Percentiles rank a stretch among this genome's conserved stretches.
Conservation (phyloP, 2,113 vertebrate species). For the Rhodinocichla rosea region DNA sequence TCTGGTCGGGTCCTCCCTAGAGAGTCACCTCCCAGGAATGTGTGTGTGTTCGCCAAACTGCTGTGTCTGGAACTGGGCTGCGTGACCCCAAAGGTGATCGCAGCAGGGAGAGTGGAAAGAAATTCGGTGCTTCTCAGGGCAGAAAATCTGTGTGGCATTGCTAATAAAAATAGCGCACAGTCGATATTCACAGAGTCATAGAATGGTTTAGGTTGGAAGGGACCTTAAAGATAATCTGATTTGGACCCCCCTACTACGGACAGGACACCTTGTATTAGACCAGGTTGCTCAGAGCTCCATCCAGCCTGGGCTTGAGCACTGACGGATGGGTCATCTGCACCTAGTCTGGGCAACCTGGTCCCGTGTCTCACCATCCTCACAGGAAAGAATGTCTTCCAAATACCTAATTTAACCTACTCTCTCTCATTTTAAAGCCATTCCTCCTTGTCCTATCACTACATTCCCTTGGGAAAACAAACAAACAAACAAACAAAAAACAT, state of each 20-base stretch:
- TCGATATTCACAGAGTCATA: not conserved
- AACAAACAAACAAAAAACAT: not conserved
- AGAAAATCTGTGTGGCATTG: not conserved
- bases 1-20: rapidly evolving
- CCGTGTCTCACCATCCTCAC: not conserved
- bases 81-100: not conserved
- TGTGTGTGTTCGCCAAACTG: too few species aligned
- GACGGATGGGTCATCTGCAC: not conserved
- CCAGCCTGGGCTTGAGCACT: not conserved
- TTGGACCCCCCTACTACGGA: not conserved
- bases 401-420: not conserved
- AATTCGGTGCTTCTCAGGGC: not conserved
- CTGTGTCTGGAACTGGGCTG: not conserved
- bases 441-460: not conserved
- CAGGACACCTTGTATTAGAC: not conserved
- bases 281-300: not conserved
- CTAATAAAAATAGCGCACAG: not conserved
- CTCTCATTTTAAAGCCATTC: not conserved
- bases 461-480: not conserved
- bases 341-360: not conserved
- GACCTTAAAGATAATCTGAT: not conserved
- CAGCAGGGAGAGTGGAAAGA: not conserved
- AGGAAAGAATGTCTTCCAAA: not conserved
- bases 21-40: not conserved
- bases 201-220: not conserved